A percentile compares a stretch with the other conserved stretches of the same genome.
These are phyloP conservation scores for Limanda limanda DNA, from an alignment of 2,113 vertebrate species.

Conservation along the genomic window DNA sequence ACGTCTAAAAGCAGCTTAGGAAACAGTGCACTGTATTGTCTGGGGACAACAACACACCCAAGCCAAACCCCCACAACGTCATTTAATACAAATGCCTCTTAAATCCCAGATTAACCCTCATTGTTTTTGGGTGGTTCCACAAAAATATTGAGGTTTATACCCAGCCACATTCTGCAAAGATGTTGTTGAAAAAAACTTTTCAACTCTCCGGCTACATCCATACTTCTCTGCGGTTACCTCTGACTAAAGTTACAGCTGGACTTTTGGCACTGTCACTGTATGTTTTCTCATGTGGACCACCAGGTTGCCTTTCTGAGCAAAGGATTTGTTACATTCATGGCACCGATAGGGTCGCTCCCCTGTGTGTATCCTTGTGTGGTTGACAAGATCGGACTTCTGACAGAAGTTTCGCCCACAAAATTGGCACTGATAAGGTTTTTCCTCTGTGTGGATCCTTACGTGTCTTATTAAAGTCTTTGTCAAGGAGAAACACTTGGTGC, in stretches of 20 bases:
- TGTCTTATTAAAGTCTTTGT: slow-evolving; percentile 53
- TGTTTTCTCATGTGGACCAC: slow-evolving; percentile 46
- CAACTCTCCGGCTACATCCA: too few relatives aligned
- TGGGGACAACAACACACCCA: too few relatives aligned
- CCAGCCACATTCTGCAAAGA: neutral
- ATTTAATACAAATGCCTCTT: neutral
- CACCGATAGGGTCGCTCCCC: slow-evolving; percentile 20
- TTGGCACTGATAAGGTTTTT: slow-evolving; percentile 39
- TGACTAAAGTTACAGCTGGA: slow-evolving; percentile 9
- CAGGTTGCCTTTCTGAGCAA: slow-evolving; percentile 50
- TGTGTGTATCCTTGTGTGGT: slow-evolving; percentile 44
- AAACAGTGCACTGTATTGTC: too few relatives aligned
- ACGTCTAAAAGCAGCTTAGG: too few relatives aligned
- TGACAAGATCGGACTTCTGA: slow-evolving; percentile 54
- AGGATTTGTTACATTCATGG: slow-evolving; percentile 31
- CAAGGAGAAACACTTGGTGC: slow-evolving; percentile 46
- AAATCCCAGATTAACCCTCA: neutral
- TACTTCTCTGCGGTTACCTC: neutral
- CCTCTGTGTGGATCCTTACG: slow-evolving; percentile 33
- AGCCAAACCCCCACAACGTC: too few relatives aligned
- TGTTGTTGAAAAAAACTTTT: too few relatives aligned
- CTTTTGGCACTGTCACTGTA: slow-evolving; percentile 9
- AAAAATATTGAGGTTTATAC: neutral
- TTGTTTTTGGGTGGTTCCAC: neutral
- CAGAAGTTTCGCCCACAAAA: slow-evolving; percentile 48